phyloP scores from a whole-genome alignment of 2,888 invertebrate genomes.

The Archaeoteleia sp. region DNA sequence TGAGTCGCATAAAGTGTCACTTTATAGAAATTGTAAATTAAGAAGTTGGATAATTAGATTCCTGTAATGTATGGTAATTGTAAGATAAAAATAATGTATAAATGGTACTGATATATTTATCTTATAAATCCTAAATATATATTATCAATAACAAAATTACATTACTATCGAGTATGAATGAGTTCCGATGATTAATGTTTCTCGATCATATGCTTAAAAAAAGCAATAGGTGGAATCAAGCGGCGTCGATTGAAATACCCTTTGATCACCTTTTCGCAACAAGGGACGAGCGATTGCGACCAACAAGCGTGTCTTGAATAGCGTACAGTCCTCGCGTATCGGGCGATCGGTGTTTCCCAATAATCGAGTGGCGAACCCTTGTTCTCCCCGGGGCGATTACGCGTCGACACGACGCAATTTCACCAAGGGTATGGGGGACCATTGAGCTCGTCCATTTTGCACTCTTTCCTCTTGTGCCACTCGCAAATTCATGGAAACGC shows the following conservation, averaged over 20 bases:
- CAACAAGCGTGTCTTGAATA: slow-evolving; percentile 48
- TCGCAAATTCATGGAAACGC: slow-evolving; percentile 51
- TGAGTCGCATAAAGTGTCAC: too few species aligned
- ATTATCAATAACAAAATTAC: too few species aligned
- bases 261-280: slow-evolving; percentile 47
- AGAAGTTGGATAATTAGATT: too few species aligned
- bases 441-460: slow-evolving; percentile 41
- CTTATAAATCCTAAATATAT: too few species aligned
- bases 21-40: too few species aligned
- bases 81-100: too few species aligned
- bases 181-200: too few species aligned
- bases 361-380: slow-evolving; percentile 56
- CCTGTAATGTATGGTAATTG: too few species aligned
- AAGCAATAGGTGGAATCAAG: slow-evolving; percentile 13
- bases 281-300: slow-evolving; percentile 44
- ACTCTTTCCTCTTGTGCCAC: slow-evolving; percentile 40
- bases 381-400: slow-evolving; percentile 54
- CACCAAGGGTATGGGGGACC: slow-evolving; percentile 38
- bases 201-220: background rate
- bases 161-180: too few species aligned
- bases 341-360: slow-evolving; percentile 56
- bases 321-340: slow-evolving; percentile 26
- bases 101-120: too few species aligned
- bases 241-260: slow-evolving; percentile 23
- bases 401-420: slow-evolving; percentile 56